Conservation (phyloP, 2,113 vertebrate genomes). For the Bucco capensis region DNA sequence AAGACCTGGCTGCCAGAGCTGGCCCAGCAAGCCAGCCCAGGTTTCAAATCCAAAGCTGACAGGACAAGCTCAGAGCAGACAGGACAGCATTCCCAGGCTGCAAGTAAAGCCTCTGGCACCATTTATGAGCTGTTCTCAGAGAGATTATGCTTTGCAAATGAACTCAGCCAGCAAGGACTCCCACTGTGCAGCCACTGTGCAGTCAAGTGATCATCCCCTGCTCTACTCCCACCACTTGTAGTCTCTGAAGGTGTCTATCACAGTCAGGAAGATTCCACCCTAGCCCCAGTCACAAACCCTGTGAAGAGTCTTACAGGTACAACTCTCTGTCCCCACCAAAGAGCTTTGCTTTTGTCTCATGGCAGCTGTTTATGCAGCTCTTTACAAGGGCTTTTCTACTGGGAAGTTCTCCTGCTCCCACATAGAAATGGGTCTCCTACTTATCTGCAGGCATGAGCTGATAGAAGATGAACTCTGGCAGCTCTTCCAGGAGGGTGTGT, state of each 20-base stretch:
- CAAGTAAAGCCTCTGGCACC: constrained; percentile 21
- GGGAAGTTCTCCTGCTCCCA: neutral
- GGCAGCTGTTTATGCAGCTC: neutral
- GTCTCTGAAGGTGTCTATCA: neutral
- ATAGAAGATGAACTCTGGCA: constrained; percentile 42
- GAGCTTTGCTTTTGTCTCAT: neutral
- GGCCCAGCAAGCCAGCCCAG: constrained; percentile 25
- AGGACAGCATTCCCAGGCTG: neutral
- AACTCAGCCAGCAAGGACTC: neutral
- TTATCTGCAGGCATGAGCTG: constrained; percentile 1
- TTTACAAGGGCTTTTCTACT: neutral
- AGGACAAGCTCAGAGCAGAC: constrained; percentile 30
- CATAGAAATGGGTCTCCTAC: neutral
- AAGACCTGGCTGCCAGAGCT: neutral
- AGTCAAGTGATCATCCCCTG: neutral
- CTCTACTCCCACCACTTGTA: neutral
- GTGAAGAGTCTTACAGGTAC: neutral
- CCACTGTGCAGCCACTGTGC: neutral
- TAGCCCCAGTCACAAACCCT: neutral
- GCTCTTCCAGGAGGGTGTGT: constrained; percentile 16
- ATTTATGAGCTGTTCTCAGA: neutral
- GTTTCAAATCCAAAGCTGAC: constrained; percentile 40
- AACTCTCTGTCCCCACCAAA: neutral
- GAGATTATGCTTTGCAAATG: constrained; percentile 12
- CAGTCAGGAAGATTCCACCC: neutral